Percentiles rank a stretch among this genome's conserved stretches.
phyloP scores from a whole-genome alignment of 2,797 vertebrate genomes.

The Hipposideros larvatus region DNA sequence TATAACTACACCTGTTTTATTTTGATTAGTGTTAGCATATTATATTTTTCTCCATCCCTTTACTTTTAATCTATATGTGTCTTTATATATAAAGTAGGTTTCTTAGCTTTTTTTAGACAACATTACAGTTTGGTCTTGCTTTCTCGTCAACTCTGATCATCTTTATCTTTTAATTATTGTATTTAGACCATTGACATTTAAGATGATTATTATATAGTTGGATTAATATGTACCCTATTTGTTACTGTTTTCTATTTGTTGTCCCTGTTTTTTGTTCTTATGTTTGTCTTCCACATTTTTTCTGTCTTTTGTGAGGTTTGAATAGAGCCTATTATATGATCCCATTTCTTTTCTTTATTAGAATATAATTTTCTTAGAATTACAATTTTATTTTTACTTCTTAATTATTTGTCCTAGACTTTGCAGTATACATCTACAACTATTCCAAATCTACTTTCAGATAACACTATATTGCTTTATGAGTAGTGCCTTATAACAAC shows the following conservation, averaged over 20 bases:
- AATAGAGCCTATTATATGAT: not conserved
- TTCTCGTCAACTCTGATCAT: not conserved
- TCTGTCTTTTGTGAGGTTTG: not conserved
- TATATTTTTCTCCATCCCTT: not conserved
- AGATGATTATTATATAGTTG: not conserved
- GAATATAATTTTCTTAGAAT: not conserved
- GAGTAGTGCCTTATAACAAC: not conserved
- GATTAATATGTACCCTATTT: not conserved
- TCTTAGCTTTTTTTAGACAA: not conserved
- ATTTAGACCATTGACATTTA: not conserved
- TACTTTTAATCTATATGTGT: conserved; percentile 4
- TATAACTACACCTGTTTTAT: not conserved
- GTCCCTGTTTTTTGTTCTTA: not conserved
- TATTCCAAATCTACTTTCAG: not conserved
- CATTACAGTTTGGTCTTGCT: not conserved
- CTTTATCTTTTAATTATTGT: not conserved
- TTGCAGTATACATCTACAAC: not conserved
- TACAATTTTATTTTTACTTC: not conserved
- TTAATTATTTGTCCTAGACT: not conserved
- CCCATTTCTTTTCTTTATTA: not conserved
- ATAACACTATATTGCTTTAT: not conserved
- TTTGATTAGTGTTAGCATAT: not conserved
- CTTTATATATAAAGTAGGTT: not conserved
- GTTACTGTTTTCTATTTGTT: not conserved
- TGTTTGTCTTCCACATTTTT: conserved; percentile 30